A percentile compares a stretch with the other conserved stretches of the same genome.
Conservation (phyloP, 2,797 vertebrate species). For the Enteromius argenteus region DNA sequence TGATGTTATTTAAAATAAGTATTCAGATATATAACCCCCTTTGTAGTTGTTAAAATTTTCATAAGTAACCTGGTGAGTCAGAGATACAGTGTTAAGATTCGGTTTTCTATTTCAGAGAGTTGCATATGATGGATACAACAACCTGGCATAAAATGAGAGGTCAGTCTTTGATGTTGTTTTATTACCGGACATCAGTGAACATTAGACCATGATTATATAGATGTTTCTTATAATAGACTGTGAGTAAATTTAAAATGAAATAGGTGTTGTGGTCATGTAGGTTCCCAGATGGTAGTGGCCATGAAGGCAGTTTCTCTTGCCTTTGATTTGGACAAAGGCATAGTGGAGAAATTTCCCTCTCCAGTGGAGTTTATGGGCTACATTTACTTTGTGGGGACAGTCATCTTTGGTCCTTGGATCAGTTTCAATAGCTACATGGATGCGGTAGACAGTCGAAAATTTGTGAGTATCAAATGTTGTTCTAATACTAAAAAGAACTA, state of each 20-base stretch:
- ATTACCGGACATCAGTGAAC: not conserved
- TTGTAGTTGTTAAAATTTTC: no score
- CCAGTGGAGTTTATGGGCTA: conserved; percentile 90
- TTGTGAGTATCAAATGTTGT: conserved; percentile 76
- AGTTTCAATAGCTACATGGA: conserved; percentile 85
- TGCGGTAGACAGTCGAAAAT: conserved; percentile 77
- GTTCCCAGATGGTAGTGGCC: conserved; percentile 93
- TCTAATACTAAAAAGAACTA: not conserved
- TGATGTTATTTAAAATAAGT: no score
- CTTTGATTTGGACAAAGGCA: conserved; percentile 88
- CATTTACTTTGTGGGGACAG: conserved; percentile 89
- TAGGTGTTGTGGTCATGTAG: conserved; percentile 64
- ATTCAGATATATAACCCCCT: no score
- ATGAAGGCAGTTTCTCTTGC: conserved; percentile 93
- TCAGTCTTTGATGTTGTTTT: conserved; percentile 63
- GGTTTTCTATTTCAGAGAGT: conserved; percentile 80
- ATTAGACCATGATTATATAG: not conserved
- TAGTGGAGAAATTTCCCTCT: conserved; percentile 74
- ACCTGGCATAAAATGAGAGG: conserved; percentile 95
- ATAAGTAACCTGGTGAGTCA: not conserved
- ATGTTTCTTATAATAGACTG: not conserved
- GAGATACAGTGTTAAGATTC: not conserved
- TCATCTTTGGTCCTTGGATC: conserved; percentile 92
- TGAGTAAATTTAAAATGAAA: not conserved
- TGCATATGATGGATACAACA: conserved; percentile 89